Evolutionary conservation across 2,888 invertebrate species (phyloP).

Genomic region (Dryadula phaetusa): DNA sequence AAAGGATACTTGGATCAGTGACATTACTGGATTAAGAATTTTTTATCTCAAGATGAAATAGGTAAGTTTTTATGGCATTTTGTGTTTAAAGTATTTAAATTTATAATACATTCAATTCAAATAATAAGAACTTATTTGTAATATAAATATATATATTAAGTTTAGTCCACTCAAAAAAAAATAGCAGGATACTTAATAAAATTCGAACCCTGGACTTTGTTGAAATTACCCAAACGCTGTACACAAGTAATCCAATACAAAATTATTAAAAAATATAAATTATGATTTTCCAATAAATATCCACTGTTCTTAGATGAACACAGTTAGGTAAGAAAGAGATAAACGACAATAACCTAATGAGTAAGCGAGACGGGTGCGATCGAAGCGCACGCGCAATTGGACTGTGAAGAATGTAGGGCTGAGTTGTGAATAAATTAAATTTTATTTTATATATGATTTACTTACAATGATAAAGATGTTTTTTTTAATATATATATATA

Average conservation of each 20-base stretch:
- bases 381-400: slow-evolving; percentile 75
- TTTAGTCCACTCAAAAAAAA: no score
- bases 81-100: no score
- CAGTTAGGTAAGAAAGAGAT: slow-evolving; percentile 70
- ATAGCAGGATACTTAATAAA: no score
- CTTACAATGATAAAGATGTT: neutral
- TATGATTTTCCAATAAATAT: slow-evolving; percentile 13
- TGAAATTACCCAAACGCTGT: neutral
- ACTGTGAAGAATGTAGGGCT: slow-evolving; percentile 71
- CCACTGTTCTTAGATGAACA: slow-evolving; percentile 44
- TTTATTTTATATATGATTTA: slow-evolving; percentile 9
- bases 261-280: neutral
- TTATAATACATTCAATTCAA: no score
- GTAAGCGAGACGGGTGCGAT: slow-evolving; percentile 57
- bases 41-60: no score
- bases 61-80: no score
- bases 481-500: no score
- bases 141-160: no score
- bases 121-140: no score
- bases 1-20: no score
- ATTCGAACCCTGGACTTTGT: neutral
- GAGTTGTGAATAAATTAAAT: slow-evolving; percentile 37
- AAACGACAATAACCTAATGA: slow-evolving; percentile 16
- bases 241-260: neutral
- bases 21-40: no score